Conservation (phyloP, 2,797 vertebrate genomes). For the Saxicola maurus region DNA sequence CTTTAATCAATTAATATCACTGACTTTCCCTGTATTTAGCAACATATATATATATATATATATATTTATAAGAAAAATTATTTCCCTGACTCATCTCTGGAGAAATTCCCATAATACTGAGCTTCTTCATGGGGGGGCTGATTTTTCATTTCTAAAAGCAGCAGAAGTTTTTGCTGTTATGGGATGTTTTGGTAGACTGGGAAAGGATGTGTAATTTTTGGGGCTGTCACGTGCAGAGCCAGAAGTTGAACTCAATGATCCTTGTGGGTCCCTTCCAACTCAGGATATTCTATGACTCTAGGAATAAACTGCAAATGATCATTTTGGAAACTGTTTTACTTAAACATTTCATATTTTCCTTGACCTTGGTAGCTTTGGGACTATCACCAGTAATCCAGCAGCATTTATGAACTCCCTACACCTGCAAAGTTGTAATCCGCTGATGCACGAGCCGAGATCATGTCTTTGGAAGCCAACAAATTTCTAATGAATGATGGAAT, state of each 20-base stretch:
- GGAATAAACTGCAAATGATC: not conserved
- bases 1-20: not conserved
- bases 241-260: not conserved
- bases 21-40: not conserved
- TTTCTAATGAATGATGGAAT: slow-evolving; percentile 24
- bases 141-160: not conserved
- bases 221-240: not conserved
- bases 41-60: not conserved
- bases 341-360: not conserved
- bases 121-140: not conserved
- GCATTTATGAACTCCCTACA: not conserved
- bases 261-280: not conserved
- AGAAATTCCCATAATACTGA: not conserved
- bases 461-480: not conserved
- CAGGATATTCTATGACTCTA: not conserved
- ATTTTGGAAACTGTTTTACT: not conserved
- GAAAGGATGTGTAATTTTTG: not conserved
- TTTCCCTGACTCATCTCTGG: not conserved
- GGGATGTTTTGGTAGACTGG: not conserved
- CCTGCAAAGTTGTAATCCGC: not conserved
- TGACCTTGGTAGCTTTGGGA: not conserved
- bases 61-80: not conserved
- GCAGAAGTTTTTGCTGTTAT: not conserved
- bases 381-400: slow-evolving; percentile 18
- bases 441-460: not conserved